Evolutionary conservation across 2,888 invertebrate genomes (phyloP).

Genomic region (Plagodis pulveraria): DNA sequence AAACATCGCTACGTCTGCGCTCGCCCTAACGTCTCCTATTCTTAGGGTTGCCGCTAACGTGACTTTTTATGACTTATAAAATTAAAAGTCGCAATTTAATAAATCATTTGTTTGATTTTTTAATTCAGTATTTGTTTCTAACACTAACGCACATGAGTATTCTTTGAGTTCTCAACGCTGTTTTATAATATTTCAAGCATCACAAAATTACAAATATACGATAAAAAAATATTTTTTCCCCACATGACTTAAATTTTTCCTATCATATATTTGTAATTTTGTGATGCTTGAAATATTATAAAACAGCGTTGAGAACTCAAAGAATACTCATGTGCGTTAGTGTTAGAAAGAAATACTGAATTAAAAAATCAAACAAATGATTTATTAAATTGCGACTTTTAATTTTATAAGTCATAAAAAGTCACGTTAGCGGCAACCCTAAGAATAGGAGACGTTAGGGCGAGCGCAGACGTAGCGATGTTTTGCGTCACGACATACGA

Average conservation of each 20-base stretch:
- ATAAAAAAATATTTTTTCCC: too few relatives aligned
- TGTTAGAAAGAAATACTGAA: not conserved
- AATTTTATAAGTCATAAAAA: not conserved
- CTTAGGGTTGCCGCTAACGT: conserved; percentile 6
- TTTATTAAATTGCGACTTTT: too few relatives aligned
- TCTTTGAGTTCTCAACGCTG: too few relatives aligned
- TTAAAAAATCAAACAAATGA: too few relatives aligned
- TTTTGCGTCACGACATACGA: conserved; percentile 26
- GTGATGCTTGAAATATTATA: too few relatives aligned
- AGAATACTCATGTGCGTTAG: not conserved
- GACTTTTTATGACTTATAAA: not conserved
- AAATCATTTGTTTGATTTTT: too few relatives aligned
- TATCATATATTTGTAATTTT: too few relatives aligned
- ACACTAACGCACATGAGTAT: not conserved
- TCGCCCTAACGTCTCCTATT: not conserved
- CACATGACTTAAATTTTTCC: too few relatives aligned
- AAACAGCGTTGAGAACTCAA: too few relatives aligned
- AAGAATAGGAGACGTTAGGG: not conserved
- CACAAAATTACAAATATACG: too few relatives aligned
- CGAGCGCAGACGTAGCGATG: conserved; percentile 25
- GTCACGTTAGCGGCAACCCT: conserved; percentile 6
- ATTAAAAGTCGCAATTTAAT: too few relatives aligned
- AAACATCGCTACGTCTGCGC: conserved; percentile 30
- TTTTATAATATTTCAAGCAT: too few relatives aligned
- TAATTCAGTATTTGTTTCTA: not conserved